phyloP scores from a whole-genome alignment of 64 coral and sea anemone genomes.

The Trachythela sp. region DNA sequence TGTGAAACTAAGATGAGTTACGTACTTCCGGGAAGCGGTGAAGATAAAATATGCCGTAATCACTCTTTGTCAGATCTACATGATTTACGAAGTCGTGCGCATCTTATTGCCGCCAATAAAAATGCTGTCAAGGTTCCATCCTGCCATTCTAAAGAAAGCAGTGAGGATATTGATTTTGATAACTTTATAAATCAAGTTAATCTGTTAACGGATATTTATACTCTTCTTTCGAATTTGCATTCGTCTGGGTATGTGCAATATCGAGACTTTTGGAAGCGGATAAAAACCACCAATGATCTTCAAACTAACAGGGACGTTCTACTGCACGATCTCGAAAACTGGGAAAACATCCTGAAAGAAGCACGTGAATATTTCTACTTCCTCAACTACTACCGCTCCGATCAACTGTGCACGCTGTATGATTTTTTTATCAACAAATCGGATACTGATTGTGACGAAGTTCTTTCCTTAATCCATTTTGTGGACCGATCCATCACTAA shows the following conservation, averaged over 20 bases:
- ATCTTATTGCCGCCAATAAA: constrained; percentile 48
- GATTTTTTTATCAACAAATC: constrained; percentile 29
- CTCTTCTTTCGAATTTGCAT: constrained; percentile 15
- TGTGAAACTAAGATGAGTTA: neutral
- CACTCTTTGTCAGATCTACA: constrained; percentile 48
- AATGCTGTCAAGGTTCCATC: neutral
- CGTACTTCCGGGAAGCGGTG: neutral
- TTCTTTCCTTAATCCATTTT: constrained; percentile 41
- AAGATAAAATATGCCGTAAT: neutral
- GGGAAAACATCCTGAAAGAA: constrained; percentile 35
- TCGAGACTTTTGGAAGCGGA: neutral
- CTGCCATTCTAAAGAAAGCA: neutral
- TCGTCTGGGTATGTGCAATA: constrained; percentile 42
- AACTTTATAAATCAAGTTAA: constrained; percentile 52
- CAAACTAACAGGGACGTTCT: constrained; percentile 6
- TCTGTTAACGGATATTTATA: constrained; percentile 49
- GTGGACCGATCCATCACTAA: constrained; percentile 7
- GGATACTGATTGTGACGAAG: neutral
- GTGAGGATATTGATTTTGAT: neutral
- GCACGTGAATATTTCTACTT: constrained; percentile 53
- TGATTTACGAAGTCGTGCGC: constrained; percentile 79
- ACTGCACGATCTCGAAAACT: constrained; percentile 5
- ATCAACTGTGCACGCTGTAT: constrained; percentile 58
- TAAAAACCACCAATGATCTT: constrained; percentile 29
- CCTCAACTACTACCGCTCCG: constrained; percentile 76